phyloP scores from a whole-genome alignment of 2,888 invertebrate species.

The Apodemia hepburni region DNA sequence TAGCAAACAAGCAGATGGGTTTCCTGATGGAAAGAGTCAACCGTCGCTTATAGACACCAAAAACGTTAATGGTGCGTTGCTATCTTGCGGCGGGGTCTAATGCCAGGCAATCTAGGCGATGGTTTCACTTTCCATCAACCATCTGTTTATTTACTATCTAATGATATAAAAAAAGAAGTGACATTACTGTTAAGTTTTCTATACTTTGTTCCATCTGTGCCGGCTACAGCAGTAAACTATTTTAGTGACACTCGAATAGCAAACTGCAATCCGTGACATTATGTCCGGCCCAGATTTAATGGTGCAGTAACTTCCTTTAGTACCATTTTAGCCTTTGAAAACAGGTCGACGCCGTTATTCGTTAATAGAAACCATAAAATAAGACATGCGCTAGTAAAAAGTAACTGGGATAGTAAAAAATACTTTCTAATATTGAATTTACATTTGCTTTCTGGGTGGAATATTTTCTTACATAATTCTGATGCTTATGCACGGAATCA shows the following conservation, averaged over 20 bases:
- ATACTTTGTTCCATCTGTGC: background rate
- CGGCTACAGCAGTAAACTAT: conserved; percentile 12
- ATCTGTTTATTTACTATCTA: no score
- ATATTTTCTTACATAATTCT: no score
- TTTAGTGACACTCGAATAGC: conserved; percentile 28
- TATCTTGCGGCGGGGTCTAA: no score
- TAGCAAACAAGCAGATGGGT: no score
- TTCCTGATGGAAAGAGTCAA: no score
- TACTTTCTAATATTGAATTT: background rate
- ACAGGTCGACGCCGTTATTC: conserved; percentile 34
- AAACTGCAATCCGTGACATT: conserved; percentile 32
- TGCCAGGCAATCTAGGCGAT: no score
- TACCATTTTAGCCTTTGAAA: conserved; percentile 38
- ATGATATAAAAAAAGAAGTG: background rate
- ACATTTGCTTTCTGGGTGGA: background rate
- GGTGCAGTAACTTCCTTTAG: conserved; percentile 41
- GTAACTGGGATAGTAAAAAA: no score
- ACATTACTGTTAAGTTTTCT: background rate
- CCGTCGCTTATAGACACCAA: no score
- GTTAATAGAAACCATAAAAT: background rate
- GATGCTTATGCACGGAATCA: no score
- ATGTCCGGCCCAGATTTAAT: conserved; percentile 36
- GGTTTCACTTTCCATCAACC: no score
- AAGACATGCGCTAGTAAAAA: conserved; percentile 1
- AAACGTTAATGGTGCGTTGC: no score